These are phyloP conservation scores for Oryzias sinensis DNA, from an alignment of 2,797 vertebrate genomes.

Conservation along the genomic window DNA sequence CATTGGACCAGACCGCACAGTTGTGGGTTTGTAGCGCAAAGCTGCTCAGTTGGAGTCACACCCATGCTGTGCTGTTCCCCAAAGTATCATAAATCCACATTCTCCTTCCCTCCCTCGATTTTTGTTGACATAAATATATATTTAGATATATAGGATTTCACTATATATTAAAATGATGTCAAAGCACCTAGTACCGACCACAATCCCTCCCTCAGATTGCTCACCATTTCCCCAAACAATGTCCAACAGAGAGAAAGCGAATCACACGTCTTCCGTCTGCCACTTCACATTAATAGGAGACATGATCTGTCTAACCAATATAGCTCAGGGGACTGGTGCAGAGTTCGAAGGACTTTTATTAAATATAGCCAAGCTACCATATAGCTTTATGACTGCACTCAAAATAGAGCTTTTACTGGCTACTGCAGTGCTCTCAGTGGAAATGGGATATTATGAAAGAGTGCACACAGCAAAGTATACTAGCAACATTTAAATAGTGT, in stretches of 20 bases:
- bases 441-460: conserved; percentile 61
- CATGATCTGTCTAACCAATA: conserved; percentile 67
- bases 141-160: not conserved
- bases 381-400: conserved; percentile 67
- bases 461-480: conserved; percentile 39
- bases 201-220: conserved; percentile 6
- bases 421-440: conserved; percentile 57
- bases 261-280: conserved; percentile 61
- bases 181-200: not conserved
- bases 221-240: conserved; percentile 18
- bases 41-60: conserved; percentile 47
- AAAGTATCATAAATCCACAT: too few species aligned
- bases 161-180: too few species aligned
- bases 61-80: conserved; percentile 31
- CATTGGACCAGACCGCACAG: conserved; percentile 31
- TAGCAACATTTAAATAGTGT: conserved; percentile 49
- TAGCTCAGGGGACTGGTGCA: conserved; percentile 60
- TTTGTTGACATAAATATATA: not conserved
- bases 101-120: too few species aligned
- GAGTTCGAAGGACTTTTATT: conserved; percentile 68
- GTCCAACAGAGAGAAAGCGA: conserved; percentile 31
- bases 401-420: conserved; percentile 63
- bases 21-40: conserved; percentile 49
- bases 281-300: conserved; percentile 67
- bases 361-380: conserved; percentile 67